Evolutionary conservation across 1,140 invertebrate species (phyloP).

Genomic region (Myzus persicae): DNA sequence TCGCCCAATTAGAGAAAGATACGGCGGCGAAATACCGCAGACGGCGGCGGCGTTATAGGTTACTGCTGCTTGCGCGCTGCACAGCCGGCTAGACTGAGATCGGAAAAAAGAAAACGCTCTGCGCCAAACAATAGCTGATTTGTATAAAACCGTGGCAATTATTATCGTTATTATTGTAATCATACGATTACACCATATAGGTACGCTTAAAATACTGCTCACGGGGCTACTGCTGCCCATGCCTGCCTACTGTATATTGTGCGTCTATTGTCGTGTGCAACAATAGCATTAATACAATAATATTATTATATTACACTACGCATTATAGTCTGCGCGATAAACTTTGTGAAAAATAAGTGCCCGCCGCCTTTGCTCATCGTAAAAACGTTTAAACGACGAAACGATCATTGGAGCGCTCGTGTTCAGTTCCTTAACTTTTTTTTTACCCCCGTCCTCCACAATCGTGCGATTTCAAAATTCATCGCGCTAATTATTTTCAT

Average conservation of each 20-base stretch:
- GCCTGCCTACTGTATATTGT: too few relatives aligned
- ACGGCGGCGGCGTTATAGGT: background rate
- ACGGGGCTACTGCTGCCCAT: too few relatives aligned
- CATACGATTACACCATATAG: background rate
- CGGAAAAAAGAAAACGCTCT: background rate
- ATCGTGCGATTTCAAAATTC: background rate
- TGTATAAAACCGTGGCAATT: background rate
- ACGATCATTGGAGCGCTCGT: background rate
- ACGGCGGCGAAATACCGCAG: slow-evolving; percentile 40
- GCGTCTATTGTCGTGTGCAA: background rate
- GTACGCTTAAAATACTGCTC: too few relatives aligned
- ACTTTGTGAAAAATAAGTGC: background rate
- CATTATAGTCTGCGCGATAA: background rate
- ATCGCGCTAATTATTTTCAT: too few relatives aligned
- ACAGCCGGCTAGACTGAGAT: background rate
- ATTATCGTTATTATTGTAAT: background rate
- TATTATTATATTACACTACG: too few relatives aligned
- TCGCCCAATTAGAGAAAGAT: slow-evolving; percentile 48
- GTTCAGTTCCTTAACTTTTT: too few relatives aligned
- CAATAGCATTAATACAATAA: background rate
- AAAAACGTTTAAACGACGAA: background rate
- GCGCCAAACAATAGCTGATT: slow-evolving; percentile 4
- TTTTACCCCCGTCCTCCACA: too few relatives aligned
- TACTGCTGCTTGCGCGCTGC: background rate
- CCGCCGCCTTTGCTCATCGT: background rate